Conservation (phyloP, 1,140 invertebrate genomes). For the Tetramorium simillimum region DNA sequence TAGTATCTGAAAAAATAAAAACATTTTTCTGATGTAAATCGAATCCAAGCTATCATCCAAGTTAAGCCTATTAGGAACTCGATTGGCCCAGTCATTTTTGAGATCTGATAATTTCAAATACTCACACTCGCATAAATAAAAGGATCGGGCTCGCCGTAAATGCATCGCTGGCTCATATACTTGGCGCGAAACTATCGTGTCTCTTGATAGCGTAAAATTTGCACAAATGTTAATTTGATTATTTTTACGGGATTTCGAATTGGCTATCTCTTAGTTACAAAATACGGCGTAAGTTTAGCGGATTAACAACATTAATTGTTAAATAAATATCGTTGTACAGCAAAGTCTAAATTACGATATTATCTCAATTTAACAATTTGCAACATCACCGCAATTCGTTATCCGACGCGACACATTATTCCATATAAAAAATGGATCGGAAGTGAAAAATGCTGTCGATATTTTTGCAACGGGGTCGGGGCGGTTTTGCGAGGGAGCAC, state of each 20-base stretch:
- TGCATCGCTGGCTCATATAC: no score
- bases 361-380: slow-evolving; percentile 14
- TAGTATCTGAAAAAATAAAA: no score
- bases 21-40: no score
- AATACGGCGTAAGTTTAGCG: background rate
- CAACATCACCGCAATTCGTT: background rate
- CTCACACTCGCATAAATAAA: no score
- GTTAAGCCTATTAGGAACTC: no score
- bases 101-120: no score
- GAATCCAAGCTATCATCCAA: no score
- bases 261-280: background rate
- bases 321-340: background rate
- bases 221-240: background rate
- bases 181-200: no score
- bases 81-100: no score
- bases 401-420: background rate
- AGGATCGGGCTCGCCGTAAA: no score
- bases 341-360: background rate
- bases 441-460: slow-evolving; percentile 28
- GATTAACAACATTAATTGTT: background rate
- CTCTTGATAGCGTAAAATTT: background rate
- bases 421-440: slow-evolving; percentile 32
- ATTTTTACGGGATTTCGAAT: background rate
- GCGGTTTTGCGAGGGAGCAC: background rate
- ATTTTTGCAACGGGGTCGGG: slow-evolving; percentile 20